Evolutionary conservation across 2,888 invertebrate genomes (phyloP), one percentile per base, ranked within the genome.

Genomic region (Notodonta ziczac): DNA sequence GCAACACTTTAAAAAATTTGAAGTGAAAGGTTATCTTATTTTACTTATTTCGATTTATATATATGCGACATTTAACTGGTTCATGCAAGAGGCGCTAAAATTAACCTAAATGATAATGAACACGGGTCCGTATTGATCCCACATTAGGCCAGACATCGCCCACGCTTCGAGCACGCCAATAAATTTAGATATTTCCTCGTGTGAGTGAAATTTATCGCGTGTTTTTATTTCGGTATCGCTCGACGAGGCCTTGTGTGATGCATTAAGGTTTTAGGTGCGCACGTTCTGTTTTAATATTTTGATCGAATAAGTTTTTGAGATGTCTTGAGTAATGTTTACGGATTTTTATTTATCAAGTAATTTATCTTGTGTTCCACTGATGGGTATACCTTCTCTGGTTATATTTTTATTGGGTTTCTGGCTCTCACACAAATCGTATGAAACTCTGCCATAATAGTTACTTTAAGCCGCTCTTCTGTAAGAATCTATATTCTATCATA

Each of bases 61-160:
- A 24, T 24, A 24, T 24, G 24, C 2, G 24, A 24, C 24, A 24
- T 24, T 24, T 24, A 24, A 24, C 24, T 24, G 24, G 24, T 24
- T 24, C 24, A 24, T 24, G 24, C 24, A 2, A 24, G 35, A 6
- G 58, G 58, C 61, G 61, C 60, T 72, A 66, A 78, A 83, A 84
- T 85, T 83, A 85, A 80, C 82, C 81, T 83, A 84, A 83, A 85
- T 78, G 84, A 73, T 86, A 84, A 87, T 85, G 80, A 85, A 86
- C 80, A 82, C 76, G 77, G 75, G 69, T 62, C 62, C 64, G 74
- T 83, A 84, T 82, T 76, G 83, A 82, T 81, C 77, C 73, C 69
- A 64, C 67, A 78, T 78, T 81, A 78, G 73, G 72, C 75, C 67
- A 60, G 63, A 59, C 72, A 65, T 67, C 63, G 61, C 56, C 58